phyloP scores from a whole-genome alignment of 2,888 invertebrate species.

The Drosophila greeni region DNA sequence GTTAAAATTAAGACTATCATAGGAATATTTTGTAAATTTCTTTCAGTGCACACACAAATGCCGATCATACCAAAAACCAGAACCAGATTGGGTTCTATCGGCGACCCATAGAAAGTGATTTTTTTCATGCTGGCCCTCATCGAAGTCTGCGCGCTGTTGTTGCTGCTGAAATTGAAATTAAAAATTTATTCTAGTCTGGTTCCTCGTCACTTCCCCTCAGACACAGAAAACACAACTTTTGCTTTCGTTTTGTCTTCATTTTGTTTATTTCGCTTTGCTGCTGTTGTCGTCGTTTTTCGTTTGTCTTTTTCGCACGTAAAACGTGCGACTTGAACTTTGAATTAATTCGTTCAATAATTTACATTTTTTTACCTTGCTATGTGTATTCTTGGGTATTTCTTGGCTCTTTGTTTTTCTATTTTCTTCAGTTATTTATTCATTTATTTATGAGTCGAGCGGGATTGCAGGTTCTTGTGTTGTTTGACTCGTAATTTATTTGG shows the following conservation, averaged over 20 bases:
- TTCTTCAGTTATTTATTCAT: slow-evolving; percentile 54
- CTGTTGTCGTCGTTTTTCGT: slow-evolving; percentile 37
- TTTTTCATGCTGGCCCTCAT: slow-evolving; percentile 30
- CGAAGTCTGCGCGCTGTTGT: slow-evolving; percentile 43
- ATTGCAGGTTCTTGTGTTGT: slow-evolving; percentile 54
- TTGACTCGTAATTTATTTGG: slow-evolving; percentile 44
- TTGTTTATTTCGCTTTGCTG: slow-evolving; percentile 25
- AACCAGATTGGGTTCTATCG: slow-evolving; percentile 24
- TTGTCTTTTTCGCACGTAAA: slow-evolving; percentile 63
- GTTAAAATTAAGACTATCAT: too few relatives aligned
- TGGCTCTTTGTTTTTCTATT: slow-evolving; percentile 28
- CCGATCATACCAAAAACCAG: slow-evolving; percentile 13
- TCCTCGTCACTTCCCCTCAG: neutral
- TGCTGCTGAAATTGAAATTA: slow-evolving; percentile 44
- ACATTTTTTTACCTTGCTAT: slow-evolving; percentile 48
- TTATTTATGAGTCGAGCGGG: slow-evolving; percentile 50
- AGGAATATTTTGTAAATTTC: neutral
- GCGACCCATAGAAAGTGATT: slow-evolving; percentile 57
- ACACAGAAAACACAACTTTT: slow-evolving; percentile 13
- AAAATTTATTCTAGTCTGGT: slow-evolving; percentile 35
- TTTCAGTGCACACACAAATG: neutral
- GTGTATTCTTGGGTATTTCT: slow-evolving; percentile 23
- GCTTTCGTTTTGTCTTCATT: slow-evolving; percentile 29
- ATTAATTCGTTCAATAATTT: slow-evolving; percentile 72
- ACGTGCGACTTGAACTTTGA: slow-evolving; percentile 73